These are phyloP conservation scores for Eupithecia insigniata DNA, from an alignment of 2,888 invertebrate genomes.

Conservation along the genomic window DNA sequence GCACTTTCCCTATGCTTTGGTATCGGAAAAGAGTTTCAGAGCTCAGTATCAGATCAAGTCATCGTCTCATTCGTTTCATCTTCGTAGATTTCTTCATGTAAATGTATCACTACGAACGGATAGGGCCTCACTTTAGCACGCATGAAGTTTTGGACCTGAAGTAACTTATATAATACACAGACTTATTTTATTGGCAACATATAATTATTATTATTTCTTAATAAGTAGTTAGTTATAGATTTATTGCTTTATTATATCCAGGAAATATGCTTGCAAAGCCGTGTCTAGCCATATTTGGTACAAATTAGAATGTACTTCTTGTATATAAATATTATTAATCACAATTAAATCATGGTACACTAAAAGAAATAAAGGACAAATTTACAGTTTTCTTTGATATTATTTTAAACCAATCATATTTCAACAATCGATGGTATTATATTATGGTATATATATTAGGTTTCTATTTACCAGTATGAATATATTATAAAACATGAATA, in stretches of 20 bases:
- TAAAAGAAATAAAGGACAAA: neutral
- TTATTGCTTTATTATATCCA: neutral
- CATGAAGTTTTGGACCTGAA: neutral
- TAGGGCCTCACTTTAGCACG: neutral
- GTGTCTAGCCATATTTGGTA: neutral
- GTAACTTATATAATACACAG: neutral
- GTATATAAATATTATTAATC: neutral
- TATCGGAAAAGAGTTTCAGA: conserved; percentile 16
- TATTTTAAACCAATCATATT: neutral
- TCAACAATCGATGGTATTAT: neutral
- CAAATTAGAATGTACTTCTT: neutral
- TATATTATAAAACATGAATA: too few species aligned
- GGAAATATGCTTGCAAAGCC: neutral
- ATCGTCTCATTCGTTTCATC: neutral
- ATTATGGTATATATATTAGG: too few species aligned
- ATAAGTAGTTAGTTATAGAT: too few species aligned
- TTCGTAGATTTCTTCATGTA: neutral
- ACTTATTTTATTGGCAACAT: too few species aligned
- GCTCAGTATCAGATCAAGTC: neutral
- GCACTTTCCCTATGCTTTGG: conserved; percentile 19
- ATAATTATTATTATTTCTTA: too few species aligned
- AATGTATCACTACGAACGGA: neutral
- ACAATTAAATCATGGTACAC: too few species aligned
- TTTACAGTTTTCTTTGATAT: neutral
- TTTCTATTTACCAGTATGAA: too few species aligned